These are phyloP conservation scores for Lissonota sp. DNA, from an alignment of 2,888 invertebrate genomes.

Conservation along the genomic window DNA sequence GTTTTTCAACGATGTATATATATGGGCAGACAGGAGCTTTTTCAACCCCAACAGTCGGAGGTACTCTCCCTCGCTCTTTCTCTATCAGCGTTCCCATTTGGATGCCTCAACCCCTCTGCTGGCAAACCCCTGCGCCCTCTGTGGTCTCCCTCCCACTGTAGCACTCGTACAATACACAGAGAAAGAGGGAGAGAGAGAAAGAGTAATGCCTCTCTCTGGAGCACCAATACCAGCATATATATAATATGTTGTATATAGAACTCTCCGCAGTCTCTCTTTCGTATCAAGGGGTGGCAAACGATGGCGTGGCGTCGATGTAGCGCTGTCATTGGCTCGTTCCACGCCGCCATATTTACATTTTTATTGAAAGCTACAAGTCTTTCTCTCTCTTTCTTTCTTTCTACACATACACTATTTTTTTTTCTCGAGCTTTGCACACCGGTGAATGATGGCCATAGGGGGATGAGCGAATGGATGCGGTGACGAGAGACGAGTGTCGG, in stretches of 20 bases:
- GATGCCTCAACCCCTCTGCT: conserved; percentile 71
- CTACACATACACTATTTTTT: background rate
- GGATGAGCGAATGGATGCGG: conserved; percentile 64
- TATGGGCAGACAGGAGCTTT: background rate
- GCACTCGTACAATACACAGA: background rate
- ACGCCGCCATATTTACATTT: conserved; percentile 84
- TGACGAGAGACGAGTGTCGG: conserved; percentile 42
- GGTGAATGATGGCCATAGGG: conserved; percentile 66
- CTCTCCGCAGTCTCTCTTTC: conserved; percentile 15
- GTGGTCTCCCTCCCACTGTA: conserved; percentile 33
- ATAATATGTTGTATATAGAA: conserved; percentile 11
- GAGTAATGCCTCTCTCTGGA: conserved; percentile 27
- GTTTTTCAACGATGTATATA: no score
- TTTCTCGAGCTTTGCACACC: conserved; percentile 23
- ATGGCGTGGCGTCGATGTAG: conserved; percentile 78
- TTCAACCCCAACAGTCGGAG: conserved; percentile 35
- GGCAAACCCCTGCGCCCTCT: conserved; percentile 39
- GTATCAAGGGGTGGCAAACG: conserved; percentile 29
- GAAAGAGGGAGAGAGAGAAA: conserved; percentile 15
- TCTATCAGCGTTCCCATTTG: conserved; percentile 67
- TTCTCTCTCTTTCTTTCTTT: conserved; percentile 50
- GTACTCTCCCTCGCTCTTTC: no score
- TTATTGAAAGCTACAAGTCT: conserved; percentile 83
- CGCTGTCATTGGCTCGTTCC: conserved; percentile 83
- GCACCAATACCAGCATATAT: conserved; percentile 23